Conservation (phyloP, 2,113 vertebrate genomes). For the Opisthocomus hoazin region DNA sequence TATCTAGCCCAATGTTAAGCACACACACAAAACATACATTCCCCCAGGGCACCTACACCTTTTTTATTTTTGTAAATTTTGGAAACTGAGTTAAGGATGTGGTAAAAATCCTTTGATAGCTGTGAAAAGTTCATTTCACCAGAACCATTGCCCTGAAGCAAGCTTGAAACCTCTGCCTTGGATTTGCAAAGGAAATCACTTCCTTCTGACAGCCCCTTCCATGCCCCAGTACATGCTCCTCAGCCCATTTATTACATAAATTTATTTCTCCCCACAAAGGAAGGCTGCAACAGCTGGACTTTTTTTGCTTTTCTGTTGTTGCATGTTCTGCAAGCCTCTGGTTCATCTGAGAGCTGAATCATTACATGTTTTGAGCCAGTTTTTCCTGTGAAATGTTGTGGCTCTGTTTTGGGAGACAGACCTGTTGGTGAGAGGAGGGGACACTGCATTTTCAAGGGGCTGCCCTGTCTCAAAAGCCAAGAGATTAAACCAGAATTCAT, state of each 20-base stretch:
- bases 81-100: background rate
- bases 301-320: background rate
- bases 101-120: background rate
- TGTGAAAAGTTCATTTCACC: background rate
- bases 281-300: background rate
- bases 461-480: background rate
- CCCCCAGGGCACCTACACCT: background rate
- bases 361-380: background rate
- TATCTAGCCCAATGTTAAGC: background rate
- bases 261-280: background rate
- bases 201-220: background rate
- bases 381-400: background rate
- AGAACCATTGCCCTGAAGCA: background rate
- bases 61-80: background rate
- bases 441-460: background rate
- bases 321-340: background rate
- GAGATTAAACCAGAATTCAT: background rate
- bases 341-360: background rate
- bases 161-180: background rate
- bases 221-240: background rate
- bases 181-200: background rate
- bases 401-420: background rate
- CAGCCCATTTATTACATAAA: background rate
- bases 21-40: fast-evolving
- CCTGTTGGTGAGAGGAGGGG: background rate